phyloP scores from a whole-genome alignment of 2,888 invertebrate species.

The Macrosoma leucophasiata region DNA sequence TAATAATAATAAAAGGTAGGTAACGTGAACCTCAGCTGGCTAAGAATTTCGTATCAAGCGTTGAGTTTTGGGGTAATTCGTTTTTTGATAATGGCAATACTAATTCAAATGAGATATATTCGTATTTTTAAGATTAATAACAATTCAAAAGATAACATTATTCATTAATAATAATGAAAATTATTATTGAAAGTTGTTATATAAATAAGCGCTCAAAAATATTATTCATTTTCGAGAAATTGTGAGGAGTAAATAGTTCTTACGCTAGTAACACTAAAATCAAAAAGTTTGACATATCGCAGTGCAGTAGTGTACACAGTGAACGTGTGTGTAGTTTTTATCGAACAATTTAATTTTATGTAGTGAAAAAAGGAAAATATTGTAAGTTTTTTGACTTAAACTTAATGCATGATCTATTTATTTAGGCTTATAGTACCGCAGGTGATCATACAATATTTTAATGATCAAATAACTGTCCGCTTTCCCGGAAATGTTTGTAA shows the following conservation, averaged over 20 bases:
- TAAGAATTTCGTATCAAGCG: conserved; percentile 39
- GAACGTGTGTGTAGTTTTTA: conserved; percentile 64
- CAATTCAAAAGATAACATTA: too few relatives aligned
- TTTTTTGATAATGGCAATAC: conserved; percentile 39
- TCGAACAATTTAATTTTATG: conserved; percentile 57
- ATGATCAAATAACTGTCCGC: conserved; percentile 21
- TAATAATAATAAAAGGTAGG: conserved; percentile 72
- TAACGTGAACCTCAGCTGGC: conserved; percentile 68
- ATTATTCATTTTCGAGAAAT: too few relatives aligned
- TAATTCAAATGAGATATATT: not conserved
- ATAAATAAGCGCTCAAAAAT: too few relatives aligned
- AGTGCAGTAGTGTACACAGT: conserved; percentile 58
- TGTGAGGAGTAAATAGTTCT: too few relatives aligned
- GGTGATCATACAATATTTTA: conserved; percentile 12
- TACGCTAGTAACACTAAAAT: conserved; percentile 47
- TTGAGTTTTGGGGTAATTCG: conserved; percentile 30
- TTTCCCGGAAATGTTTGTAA: conserved; percentile 56
- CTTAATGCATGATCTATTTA: conserved; percentile 28
- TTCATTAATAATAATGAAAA: too few relatives aligned
- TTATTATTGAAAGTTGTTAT: too few relatives aligned
- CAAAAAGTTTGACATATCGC: conserved; percentile 58
- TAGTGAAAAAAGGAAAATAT: conserved; percentile 49
- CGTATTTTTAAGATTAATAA: not conserved
- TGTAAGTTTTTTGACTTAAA: conserved; percentile 66
- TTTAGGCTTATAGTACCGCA: conserved; percentile 19